Base-by-base conservation (phyloP, 2,888 invertebrate genomes). In the Laothoe populi region DNA sequence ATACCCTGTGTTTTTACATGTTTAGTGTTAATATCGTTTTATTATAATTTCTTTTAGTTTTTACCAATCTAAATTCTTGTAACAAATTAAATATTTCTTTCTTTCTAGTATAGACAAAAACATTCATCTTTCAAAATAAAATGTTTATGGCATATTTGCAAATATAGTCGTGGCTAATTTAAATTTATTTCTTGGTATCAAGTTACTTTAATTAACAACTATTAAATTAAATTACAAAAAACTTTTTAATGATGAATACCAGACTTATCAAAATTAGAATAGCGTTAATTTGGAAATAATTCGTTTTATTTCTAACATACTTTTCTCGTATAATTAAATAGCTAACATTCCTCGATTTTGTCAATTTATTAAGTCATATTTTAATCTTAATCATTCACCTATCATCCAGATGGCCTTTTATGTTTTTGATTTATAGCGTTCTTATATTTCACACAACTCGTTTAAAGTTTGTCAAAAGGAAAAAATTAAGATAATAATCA, bases 271-370 rank as follows among this genome's bases (percentile, higher is more conserved):
- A 26, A 2, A n/a, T 13, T 31, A 2, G 3, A 35, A 35, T 11
- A 31, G 31, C 11, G 16, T 8, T 35, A 31, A 19, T 35, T 3
- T 35, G 19, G 31, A 19, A 31, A 31, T 19, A 53, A 35, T 19
- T 53, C 35, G 35, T 53, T 19, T 8, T 8, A 35, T 53, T 35
- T 53, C 35, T 11, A 19, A 16, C n/a, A 10, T 65, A 59, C 46
- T 49, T 68, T 62, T 53, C 8, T 26, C 16, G 8, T 21, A 31
- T 53, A 53, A 35, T 53, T 31, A 53, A 35, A 31, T 53, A 13
- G 19, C 53, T 53, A 13, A 19, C 53, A 21, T 35, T 11, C 53
- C 19, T n/a, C 16, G 16, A 31, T 10, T 35, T 53, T 19, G 35
- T 19, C 3, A 19, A 35, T 35, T 53, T 31, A 53, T 53, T 53